Percentiles rank a stretch among this genome's conserved stretches.
These are phyloP conservation scores for Pocillopora verrucosa DNA, from an alignment of 64 coral and sea anemone species.

Conservation along the genomic window DNA sequence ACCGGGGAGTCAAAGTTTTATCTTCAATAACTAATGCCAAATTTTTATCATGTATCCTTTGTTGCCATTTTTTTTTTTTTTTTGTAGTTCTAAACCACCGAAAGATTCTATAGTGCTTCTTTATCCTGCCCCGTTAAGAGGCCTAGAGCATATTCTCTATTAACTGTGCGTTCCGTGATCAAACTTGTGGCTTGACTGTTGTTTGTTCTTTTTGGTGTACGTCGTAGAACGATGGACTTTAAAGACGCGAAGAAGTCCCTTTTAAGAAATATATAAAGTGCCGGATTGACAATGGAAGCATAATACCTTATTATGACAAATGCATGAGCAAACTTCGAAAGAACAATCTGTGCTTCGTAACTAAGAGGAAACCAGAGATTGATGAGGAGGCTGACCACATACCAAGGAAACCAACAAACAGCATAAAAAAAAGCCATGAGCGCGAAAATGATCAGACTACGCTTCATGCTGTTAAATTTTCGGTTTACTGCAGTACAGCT, in stretches of 20 bases:
- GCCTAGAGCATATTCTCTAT: too few species aligned
- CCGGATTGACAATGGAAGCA: conserved; percentile 37
- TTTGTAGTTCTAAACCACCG: too few species aligned
- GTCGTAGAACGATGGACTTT: neutral
- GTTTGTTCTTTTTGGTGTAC: neutral
- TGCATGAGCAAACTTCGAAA: neutral
- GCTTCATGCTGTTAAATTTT: neutral
- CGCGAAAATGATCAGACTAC: conserved; percentile 39
- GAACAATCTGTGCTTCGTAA: neutral
- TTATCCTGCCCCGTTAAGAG: too few species aligned
- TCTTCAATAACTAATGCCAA: too few species aligned
- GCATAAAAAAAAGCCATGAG: conserved; percentile 35
- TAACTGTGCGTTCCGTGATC: too few species aligned
- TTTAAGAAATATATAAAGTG: conserved; percentile 60
- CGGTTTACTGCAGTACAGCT: neutral
- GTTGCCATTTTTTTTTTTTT: too few species aligned
- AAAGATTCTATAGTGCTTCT: too few species aligned
- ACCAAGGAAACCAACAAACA: conserved; percentile 61
- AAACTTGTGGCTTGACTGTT: neutral
- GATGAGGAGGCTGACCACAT: neutral
- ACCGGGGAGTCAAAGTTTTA: too few species aligned
- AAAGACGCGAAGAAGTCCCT: conserved; percentile 50
- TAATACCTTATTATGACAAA: conserved; percentile 40
- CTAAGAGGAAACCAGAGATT: conserved; percentile 16
- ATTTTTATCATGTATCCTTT: too few species aligned